phyloP scores from a whole-genome alignment of 2,888 invertebrate genomes.

The Aphidius colemani region DNA sequence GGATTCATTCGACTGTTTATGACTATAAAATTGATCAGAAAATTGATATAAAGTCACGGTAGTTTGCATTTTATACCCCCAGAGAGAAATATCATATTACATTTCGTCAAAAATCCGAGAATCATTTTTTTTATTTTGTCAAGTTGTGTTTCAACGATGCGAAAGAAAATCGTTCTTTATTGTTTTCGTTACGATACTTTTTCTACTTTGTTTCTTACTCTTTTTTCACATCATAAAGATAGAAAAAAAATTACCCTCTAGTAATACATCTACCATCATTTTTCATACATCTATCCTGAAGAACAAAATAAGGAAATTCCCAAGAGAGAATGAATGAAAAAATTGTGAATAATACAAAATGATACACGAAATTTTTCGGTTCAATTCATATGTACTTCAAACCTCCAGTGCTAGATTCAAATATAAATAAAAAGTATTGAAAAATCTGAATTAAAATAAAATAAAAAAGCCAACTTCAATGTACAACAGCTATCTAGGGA shows the following conservation, averaged over 20 bases:
- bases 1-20: no score
- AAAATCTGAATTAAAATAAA: not conserved
- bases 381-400: not conserved
- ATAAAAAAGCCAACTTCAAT: slow-evolving; percentile 1
- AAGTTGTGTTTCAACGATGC: slow-evolving; percentile 30
- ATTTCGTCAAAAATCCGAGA: no score
- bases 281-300: slow-evolving; percentile 10
- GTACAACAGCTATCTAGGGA: not conserved
- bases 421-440: no score
- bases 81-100: slow-evolving; percentile 8
- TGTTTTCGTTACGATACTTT: slow-evolving; percentile 53
- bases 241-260: slow-evolving; percentile 22
- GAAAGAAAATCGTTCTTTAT: slow-evolving; percentile 55
- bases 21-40: slow-evolving; percentile 20
- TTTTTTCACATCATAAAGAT: slow-evolving; percentile 20
- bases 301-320: not conserved
- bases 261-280: slow-evolving; percentile 13
- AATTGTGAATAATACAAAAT: no score
- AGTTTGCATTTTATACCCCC: slow-evolving; percentile 19
- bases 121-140: slow-evolving; percentile 6
- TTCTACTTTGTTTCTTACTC: slow-evolving; percentile 37
- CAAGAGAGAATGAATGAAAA: no score
- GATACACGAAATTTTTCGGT: no score
- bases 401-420: not conserved
- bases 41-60: slow-evolving; percentile 16